Base-by-base conservation (phyloP, 2,113 vertebrate species). In the Seriola dumerili region DNA sequence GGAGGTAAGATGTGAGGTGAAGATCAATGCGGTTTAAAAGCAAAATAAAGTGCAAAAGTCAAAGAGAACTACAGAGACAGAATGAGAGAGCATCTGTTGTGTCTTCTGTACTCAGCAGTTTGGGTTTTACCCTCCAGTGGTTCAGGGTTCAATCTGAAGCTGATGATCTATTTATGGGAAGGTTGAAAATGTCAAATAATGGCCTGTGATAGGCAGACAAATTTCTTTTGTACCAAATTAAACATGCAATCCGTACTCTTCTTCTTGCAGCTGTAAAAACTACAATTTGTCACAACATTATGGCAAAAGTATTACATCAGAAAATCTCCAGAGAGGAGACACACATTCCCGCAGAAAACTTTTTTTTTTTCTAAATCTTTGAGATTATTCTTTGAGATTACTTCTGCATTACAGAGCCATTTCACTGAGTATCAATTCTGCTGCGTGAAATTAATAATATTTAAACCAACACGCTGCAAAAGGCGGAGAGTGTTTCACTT, bases 151-250 rank as follows among this genome's bases (percentile, higher is more conserved):
- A 71, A 42, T 48, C 64, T 61, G 61, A 70, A 72, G 23, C 72
- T 75, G 57, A 85, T 88, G 70, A 86, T 81, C 58, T 83, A 46
- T 83, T 82, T 71, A 76, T 89, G 76, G 61, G 32, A 61, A 52
- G 63, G 66, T 13, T 57, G 67, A 50, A 85, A 83, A 83, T 70
- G 79, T 87, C 65, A 78, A 76, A 86, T 72, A 66, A 77, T 72
- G 36, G 80, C 40, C 66, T 66, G 70, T 29, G 36, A 76, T 74
- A 12, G 7, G 48, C 13, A 69, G 44, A 65, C 34, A 65, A 40
- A 57, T 74, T 62, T 66, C 23, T 78, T 72, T 54, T 59, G 40
- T 23, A 7, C 32, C 42, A 9, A 34, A 57, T 38, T 34, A 66
- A 76, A 66, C 6, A 36, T 66, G 57, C 44, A 71, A 9, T 42